Evolutionary conservation across 2,797 vertebrate genomes (phyloP), one percentile per base, ranked within the genome.

Genomic region (Anomalospiza imberbis): DNA sequence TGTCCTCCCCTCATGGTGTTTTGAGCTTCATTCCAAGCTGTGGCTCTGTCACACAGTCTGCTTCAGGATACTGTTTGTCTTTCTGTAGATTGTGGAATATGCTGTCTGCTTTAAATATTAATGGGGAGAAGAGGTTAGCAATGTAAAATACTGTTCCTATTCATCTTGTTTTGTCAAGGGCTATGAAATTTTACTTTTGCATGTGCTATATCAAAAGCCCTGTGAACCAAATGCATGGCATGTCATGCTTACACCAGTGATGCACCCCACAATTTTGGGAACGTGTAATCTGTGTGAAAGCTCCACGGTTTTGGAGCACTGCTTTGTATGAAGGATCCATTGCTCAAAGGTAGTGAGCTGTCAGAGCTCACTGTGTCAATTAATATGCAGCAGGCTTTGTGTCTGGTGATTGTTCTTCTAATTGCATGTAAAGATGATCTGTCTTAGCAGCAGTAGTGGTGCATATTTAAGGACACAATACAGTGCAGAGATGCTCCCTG

Each of bases 371-470:
- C 40, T 81, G 8, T 47, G 58, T 68, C 76, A 81, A 6, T 93
- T 94, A 91, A 65, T 71, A 85, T 55, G 45, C 76, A 91, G 72
- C 44, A 91, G 68, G 28, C 75, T 93, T 86, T 94, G 48, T 89
- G 91, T 78, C 76, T 93, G 47, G 93, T 88, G 66, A 57, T 91
- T 84, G 54, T 89, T 92, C 67, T 62, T 66, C 44, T 88, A 25
- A 85, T 82, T 93, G 78, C 47, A 55, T 8, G 36, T 42, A 29
- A 1, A 24, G 47, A 14, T 83, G 61, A 79, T 78, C 71, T 85
- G 61, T 57, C 32, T 85, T 73, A 44, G 24, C 26, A 65, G 72
- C 54, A 73, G 22, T 12, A 54, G 44, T 6, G 19, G 24, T 73
- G 70, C 10, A 5, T 50, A 32, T 75, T 78, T 90, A 84, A 81